Evolutionary conservation across 2,113 vertebrate genomes (phyloP), one percentile per base, ranked within the genome.

Genomic region (Muntiacus muntjak): DNA sequence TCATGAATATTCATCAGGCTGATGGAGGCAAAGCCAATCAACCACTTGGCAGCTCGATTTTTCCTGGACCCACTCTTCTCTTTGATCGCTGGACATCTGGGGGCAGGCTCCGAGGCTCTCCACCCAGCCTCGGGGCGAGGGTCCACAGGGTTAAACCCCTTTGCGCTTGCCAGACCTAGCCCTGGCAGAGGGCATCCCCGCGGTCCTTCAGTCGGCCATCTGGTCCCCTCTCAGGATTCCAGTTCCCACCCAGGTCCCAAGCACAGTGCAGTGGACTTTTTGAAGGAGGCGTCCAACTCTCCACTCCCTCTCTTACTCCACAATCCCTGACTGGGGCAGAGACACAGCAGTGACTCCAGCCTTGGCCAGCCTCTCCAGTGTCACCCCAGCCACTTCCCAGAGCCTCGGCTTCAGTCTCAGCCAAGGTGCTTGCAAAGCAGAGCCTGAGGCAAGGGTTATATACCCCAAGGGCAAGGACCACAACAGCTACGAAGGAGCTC

Each of bases 1-100:
- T 98, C 99, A 99, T 99, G 99, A 99, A 99, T 99, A 99, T 99
- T 99, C 99, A 99, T 99, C 88, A 93, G 97, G 97, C 98, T 98
- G 98, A 99, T 98, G 98, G 99, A 98, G 98, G 99, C 98, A 98
- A 99, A 99, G 98, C 99, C 99, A 99, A 99, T 99, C 98, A 99
- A 98, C 98, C 98, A 99, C 98, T 99, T 98, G 98, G 99, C 98
- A 98, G 98, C 98, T 98, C 97, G 97, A 97, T 97, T 98, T 98
- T 98, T 97, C 98, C 98, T 91, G 91, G 98, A 98, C 98, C 98
- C 67, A 94, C 96, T 98, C 97, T n/a, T 92, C 98, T 98, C 95
- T 97, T 98, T 98, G 98, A 98, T 98, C 76, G 40, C 97, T 98
- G 98, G 98, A 87, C 52, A 89, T 98, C 92, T 1, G 5, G 30